Base-by-base conservation (phyloP, 2,113 vertebrate species). In the Perca schrenkii region DNA sequence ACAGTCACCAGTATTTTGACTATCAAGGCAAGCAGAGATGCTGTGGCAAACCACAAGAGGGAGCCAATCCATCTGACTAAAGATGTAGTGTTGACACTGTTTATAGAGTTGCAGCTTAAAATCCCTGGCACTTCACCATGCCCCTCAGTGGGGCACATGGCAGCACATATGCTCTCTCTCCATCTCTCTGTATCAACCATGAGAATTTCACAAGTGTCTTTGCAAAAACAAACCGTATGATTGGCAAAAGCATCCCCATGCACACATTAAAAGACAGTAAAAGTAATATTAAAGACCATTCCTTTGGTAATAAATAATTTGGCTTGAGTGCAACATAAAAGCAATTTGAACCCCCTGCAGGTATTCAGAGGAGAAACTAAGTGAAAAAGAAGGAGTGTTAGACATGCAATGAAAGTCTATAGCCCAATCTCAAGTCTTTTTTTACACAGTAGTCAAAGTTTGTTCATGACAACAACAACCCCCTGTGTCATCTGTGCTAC, bases 301-400 rank as follows among this genome's bases (percentile, higher is more conserved):
- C 89, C 91, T 94, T 94, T 94, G 93, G 94, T 94, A 94, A 94
- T 93, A 95, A 94, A 94, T 94, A 90, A 89, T 93, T 93, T 91
- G 90, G 91, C 87, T 92, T 91, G 82, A 93, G 93, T 94, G 93
- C 94, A 94, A 94, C 88, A 85, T 72, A 76, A 91, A 88, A 90
- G 87, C 91, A 93, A 89, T 5, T 61, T 84, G 77, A 82, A 77
- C 21, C 75, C 74, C 75, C 63, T 60, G 82, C 36, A 81, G 56
- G 63, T 31, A 63, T 50, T 31, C 50, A 82, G 80, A 74, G 80
- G 61, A 56, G 65, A 79, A 78, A 66, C 50, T 84, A 77, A 80
- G 77, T 74, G 63, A 70, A 82, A 80, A 88, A 87, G 56, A 76
- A 74, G 4, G 66, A 82, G 65, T 69, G 56, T 87, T 86, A 83